Evolutionary conservation across 1,140 invertebrate genomes (phyloP).

Genomic region (Nephila pilipes): DNA sequence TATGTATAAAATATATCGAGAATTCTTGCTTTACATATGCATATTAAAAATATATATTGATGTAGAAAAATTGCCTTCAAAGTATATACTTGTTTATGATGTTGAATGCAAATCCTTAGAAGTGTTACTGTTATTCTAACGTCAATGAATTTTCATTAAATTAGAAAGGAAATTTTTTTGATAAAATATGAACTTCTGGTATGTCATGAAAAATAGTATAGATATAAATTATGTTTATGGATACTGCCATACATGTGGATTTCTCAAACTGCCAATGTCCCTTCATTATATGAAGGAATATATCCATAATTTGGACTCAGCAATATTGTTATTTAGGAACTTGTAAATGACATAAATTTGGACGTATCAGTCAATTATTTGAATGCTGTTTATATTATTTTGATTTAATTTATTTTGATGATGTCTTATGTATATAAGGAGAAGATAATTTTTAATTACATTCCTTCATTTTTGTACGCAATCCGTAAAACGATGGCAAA

Average conservation of each 20-base stretch:
- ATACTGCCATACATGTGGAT: not conserved
- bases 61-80: not conserved
- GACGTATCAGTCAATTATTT: not conserved
- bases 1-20: not conserved
- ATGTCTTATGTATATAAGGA: not conserved
- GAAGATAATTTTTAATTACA: too few relatives aligned
- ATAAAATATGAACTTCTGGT: not conserved
- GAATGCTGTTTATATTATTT: not conserved
- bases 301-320: not conserved
- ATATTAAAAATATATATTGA: not conserved
- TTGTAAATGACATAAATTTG: not conserved
- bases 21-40: not conserved
- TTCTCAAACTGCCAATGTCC: conserved; percentile 34
- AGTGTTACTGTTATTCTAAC: not conserved
- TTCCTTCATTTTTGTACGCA: not conserved
- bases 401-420: not conserved
- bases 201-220: not conserved
- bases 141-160: not conserved
- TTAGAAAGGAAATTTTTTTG: not conserved
- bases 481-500: not conserved
- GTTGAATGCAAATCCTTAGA: not conserved
- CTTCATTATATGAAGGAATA: conserved; percentile 51
- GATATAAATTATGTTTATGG: not conserved
- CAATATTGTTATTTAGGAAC: not conserved
- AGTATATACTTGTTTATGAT: not conserved